These are phyloP conservation scores for Apistogramma diplotaenia DNA, from an alignment of 2,113 vertebrate genomes.

Conservation along the genomic window DNA sequence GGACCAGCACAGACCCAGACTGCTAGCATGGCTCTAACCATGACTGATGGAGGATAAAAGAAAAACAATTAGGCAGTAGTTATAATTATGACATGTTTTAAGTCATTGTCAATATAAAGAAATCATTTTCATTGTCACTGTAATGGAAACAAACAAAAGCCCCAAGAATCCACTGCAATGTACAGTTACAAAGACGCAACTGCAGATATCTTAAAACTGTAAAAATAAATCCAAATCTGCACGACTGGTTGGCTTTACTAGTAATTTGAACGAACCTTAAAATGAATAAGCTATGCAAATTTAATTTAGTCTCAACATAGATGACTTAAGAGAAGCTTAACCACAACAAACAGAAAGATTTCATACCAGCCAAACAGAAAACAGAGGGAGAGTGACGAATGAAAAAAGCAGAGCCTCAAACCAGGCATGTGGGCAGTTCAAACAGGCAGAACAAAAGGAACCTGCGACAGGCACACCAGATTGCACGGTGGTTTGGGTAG, in stretches of 20 bases:
- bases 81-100: no score
- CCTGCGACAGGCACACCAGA: constrained; percentile 46
- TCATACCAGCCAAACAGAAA: constrained; percentile 44
- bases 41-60: background rate
- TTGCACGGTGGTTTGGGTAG: constrained; percentile 66
- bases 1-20: background rate
- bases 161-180: background rate
- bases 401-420: constrained; percentile 46
- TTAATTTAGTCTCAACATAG: background rate
- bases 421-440: constrained; percentile 65
- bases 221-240: background rate
- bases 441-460: constrained; percentile 69
- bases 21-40: background rate
- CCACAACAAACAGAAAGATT: constrained; percentile 17
- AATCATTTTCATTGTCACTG: background rate
- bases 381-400: constrained; percentile 57
- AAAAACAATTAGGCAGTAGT: background rate
- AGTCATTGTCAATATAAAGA: background rate
- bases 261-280: background rate
- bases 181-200: background rate
- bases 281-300: background rate
- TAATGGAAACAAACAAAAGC: background rate
- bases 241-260: background rate
- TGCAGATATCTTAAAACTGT: background rate
- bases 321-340: constrained; percentile 7